These are phyloP conservation scores for Antheraea assamensis DNA, from an alignment of 2,888 invertebrate species.

Conservation along the genomic window DNA sequence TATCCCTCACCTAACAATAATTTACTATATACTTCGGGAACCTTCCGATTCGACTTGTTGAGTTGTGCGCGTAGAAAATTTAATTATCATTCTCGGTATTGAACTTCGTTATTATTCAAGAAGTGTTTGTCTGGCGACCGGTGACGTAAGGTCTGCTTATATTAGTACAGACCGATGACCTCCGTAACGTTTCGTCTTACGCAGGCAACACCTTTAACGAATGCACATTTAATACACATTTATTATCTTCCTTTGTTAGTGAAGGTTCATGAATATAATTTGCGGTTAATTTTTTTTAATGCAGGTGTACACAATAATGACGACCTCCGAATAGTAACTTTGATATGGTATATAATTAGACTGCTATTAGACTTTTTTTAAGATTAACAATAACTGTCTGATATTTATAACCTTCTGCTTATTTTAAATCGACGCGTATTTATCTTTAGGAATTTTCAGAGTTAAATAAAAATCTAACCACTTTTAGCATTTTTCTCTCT, in stretches of 20 bases:
- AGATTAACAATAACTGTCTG: background rate
- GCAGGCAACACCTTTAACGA: constrained; percentile 16
- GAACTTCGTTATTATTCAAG: constrained; percentile 73
- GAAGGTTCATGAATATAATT: constrained; percentile 24
- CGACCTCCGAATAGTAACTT: background rate
- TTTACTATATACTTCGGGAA: constrained; percentile 39
- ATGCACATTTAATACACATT: constrained; percentile 19
- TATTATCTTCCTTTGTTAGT: constrained; percentile 18
- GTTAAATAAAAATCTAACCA: background rate
- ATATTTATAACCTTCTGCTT: background rate
- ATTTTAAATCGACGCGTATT: background rate
- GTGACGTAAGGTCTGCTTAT: constrained; percentile 68
- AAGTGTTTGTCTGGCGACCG: constrained; percentile 65
- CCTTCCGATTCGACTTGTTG: constrained; percentile 50
- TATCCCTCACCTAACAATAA: constrained; percentile 40
- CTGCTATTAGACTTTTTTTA: background rate
- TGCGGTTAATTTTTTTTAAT: constrained; percentile 24
- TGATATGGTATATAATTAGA: constrained; percentile 1
- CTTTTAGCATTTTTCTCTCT: background rate
- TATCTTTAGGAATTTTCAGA: background rate
- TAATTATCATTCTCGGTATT: constrained; percentile 70
- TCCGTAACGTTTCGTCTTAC: constrained; percentile 43
- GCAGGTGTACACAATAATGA: background rate
- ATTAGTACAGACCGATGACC: constrained; percentile 71
- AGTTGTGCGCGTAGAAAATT: constrained; percentile 71